Conservation (phyloP, 2,113 vertebrate species). For the Alaudala cheleensis region DNA sequence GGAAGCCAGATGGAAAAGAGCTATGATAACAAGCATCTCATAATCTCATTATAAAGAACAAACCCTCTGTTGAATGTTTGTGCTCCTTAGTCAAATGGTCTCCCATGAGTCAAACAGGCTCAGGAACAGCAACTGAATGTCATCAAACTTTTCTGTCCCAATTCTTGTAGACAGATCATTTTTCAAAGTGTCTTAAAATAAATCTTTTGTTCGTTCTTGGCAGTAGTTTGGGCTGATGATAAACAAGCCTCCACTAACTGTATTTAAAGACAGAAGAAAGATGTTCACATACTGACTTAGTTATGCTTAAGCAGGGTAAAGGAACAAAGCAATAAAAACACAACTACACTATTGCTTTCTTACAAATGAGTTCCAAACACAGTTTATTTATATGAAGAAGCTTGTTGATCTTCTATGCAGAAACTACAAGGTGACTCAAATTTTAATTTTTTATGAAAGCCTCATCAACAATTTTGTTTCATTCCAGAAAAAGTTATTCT, state of each 20-base stretch:
- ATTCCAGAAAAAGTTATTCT: background rate
- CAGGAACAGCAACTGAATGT: background rate
- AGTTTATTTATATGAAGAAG: background rate
- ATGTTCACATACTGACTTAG: background rate
- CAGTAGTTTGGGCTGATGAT: background rate
- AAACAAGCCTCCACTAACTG: background rate
- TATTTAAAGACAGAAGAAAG: conserved; percentile 22
- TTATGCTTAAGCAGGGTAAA: background rate
- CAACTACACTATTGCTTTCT: background rate
- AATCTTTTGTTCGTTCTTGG: background rate
- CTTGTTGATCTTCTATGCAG: background rate
- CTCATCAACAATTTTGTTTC: conserved; percentile 14
- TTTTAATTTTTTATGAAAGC: background rate
- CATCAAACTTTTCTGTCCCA: background rate
- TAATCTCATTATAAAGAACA: background rate
- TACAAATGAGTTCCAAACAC: background rate
- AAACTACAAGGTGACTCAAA: background rate
- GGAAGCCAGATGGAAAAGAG: conserved; percentile 19
- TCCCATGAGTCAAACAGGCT: background rate
- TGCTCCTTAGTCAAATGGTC: background rate
- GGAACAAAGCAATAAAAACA: background rate
- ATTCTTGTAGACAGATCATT: background rate
- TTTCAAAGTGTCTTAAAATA: conserved; percentile 1
- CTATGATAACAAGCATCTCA: background rate
- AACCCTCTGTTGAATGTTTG: background rate